These are phyloP conservation scores for Aethina tumida DNA, from an alignment of 1,140 invertebrate species.

Conservation along the genomic window DNA sequence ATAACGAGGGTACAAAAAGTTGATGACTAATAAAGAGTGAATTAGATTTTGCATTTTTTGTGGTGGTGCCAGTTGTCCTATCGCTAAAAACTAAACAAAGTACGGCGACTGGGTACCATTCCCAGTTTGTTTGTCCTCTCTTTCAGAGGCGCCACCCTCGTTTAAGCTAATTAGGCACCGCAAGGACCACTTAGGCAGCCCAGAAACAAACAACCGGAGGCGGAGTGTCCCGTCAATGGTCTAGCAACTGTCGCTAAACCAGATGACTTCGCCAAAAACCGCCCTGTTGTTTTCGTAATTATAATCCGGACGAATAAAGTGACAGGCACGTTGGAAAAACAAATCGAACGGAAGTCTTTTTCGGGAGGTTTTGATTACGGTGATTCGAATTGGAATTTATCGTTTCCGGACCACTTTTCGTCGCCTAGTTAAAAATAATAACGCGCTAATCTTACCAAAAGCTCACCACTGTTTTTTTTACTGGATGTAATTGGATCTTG, in stretches of 20 bases:
- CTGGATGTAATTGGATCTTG: constrained; percentile 3
- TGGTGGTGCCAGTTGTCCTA: no score
- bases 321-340: constrained; percentile 13
- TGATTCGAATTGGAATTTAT: constrained; percentile 10
- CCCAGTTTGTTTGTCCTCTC: no score
- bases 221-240: no score
- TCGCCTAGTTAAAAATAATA: constrained; percentile 3
- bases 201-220: background rate
- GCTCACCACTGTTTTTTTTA: constrained; percentile 5
- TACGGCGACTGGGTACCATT: no score
- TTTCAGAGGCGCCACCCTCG: constrained; percentile 7
- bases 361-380: constrained; percentile 11
- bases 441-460: background rate
- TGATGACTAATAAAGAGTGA: no score
- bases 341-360: constrained; percentile 11
- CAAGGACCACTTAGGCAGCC: constrained; percentile 7
- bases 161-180: background rate
- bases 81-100: constrained; percentile 10
- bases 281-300: constrained; percentile 12
- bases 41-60: no score
- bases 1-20: no score
- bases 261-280: no score
- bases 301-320: constrained; percentile 13
- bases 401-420: constrained; percentile 7
- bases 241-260: no score